A percentile compares a stretch with the other conserved stretches of the same genome.
Conservation (phyloP, 2,888 invertebrate genomes). For the Bombylius major region DNA sequence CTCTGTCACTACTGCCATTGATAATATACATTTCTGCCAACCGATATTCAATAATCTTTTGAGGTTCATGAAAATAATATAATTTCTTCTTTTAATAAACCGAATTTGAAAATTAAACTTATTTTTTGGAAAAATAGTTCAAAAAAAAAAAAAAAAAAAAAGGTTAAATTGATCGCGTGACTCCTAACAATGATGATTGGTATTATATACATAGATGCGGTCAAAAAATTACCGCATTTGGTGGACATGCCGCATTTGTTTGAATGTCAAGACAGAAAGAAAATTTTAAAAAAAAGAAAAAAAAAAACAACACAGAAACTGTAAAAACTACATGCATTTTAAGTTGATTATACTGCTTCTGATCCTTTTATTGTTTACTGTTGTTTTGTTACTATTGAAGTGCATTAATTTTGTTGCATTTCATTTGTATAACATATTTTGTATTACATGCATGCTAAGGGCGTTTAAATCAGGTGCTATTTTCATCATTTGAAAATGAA, state of each 20-base stretch:
- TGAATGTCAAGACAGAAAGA: too few species aligned
- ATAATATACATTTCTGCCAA: too few species aligned
- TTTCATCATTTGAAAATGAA: neutral
- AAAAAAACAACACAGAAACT: too few species aligned
- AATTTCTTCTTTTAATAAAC: neutral
- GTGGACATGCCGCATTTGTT: neutral
- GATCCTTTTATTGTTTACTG: too few species aligned
- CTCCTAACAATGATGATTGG: neutral
- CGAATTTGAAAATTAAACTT: neutral
- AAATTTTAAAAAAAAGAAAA: neutral
- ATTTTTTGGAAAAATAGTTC: too few species aligned
- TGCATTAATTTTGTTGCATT: too few species aligned
- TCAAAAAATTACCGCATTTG: neutral
- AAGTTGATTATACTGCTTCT: too few species aligned
- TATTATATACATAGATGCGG: neutral
- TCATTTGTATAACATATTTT: too few species aligned
- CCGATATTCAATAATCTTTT: too few species aligned
- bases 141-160: neutral
- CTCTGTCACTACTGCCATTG: neutral
- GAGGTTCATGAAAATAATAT: too few species aligned
- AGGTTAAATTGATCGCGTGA: neutral
- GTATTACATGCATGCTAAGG: neutral
- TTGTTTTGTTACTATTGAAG: too few species aligned
- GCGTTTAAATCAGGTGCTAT: neutral
- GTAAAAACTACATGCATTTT: too few species aligned